Percentiles rank a stretch among this genome's conserved stretches.
Conservation (phyloP, 2,797 vertebrate species). For the Eidolon dupreanum region DNA sequence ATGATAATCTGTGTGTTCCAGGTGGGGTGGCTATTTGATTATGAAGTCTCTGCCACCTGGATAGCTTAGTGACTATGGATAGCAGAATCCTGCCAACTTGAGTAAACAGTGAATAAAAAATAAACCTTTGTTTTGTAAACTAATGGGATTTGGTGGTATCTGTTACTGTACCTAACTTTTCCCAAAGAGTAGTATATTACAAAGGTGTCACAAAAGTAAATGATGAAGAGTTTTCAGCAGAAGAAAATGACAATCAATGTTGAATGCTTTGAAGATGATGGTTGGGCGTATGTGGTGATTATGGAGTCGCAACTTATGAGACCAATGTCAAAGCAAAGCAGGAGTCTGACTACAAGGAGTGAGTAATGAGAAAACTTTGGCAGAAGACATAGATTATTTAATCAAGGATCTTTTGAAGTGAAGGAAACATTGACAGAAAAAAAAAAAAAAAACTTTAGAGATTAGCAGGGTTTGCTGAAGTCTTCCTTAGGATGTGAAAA, state of each 20-base stretch:
- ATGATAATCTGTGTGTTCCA: not conserved
- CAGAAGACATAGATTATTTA: not conserved
- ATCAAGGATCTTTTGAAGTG: not conserved
- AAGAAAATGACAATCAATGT: not conserved
- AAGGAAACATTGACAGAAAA: not conserved
- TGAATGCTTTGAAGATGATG: not conserved
- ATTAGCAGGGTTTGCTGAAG: not conserved
- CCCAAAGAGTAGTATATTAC: not conserved
- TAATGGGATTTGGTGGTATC: not conserved
- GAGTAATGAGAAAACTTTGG: not conserved
- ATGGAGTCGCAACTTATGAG: not conserved
- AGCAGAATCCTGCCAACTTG: not conserved
- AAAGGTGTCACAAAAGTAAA: not conserved
- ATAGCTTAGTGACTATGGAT: not conserved
- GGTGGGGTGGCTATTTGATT: not conserved
- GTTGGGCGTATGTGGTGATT: not conserved
- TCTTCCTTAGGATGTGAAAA: not conserved
- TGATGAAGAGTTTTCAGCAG: not conserved
- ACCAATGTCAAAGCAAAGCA: not conserved
- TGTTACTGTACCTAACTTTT: not conserved
- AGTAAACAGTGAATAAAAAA: not conserved
- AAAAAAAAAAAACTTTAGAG: not conserved
- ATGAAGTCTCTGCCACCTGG: not conserved
- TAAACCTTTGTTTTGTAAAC: not conserved
- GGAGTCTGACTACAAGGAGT: not conserved